These are phyloP conservation scores for Spheniscus humboldti DNA, from an alignment of 2,797 vertebrate genomes.

Conservation along the genomic window DNA sequence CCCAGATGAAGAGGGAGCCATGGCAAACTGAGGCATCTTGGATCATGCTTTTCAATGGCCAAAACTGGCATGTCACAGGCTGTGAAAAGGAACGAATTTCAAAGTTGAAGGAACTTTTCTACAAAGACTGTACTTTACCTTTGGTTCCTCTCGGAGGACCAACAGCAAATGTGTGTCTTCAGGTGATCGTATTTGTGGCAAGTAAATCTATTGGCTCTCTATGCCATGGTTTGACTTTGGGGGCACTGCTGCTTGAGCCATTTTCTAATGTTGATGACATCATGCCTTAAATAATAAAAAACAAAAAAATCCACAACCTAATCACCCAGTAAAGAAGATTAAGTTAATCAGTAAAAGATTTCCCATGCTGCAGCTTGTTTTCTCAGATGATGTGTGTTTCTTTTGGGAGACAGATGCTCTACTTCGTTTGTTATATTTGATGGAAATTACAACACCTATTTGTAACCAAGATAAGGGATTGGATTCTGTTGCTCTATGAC, in stretches of 20 bases:
- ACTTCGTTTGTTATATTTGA: not conserved
- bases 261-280: not conserved
- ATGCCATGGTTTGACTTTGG: not conserved
- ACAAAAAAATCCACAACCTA: not conserved
- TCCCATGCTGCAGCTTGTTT: not conserved
- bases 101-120: not conserved
- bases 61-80: not conserved
- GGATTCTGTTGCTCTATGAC: not conserved
- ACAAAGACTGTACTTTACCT: not conserved
- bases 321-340: not conserved
- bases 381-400: not conserved
- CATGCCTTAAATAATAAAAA: not conserved
- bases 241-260: not conserved
- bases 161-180: not conserved
- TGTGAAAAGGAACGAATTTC: not conserved
- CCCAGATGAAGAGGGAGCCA: not conserved
- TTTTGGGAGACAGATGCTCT: not conserved
- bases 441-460: not conserved
- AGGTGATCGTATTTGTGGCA: not conserved
- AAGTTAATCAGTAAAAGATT: not conserved
- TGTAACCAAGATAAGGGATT: not conserved
- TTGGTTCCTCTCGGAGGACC: not conserved
- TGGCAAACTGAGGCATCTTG: not conserved
- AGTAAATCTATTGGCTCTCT: not conserved
- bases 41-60: not conserved